Percentiles rank a stretch among this genome's conserved stretches.
Conservation (phyloP, 35 echinoderm and acorn worm species). For the Lytechinus variegatus region DNA sequence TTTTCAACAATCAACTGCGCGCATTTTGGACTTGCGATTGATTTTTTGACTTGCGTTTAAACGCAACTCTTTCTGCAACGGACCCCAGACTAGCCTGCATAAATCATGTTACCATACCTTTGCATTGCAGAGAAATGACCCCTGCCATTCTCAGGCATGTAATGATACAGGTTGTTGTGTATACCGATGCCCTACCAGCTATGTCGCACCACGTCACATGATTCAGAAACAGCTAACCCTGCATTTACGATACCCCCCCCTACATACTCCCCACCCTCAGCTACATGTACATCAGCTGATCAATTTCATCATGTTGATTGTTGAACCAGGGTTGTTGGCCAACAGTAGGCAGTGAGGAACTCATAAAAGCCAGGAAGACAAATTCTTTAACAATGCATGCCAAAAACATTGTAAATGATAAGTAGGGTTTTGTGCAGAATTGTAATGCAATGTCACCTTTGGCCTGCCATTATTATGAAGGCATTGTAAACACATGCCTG, state of each 20-base stretch:
- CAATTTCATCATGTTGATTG: too few relatives aligned
- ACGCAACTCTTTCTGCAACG: too few relatives aligned
- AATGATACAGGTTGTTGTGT: too few relatives aligned
- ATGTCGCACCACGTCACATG: too few relatives aligned
- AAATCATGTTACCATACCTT: not conserved
- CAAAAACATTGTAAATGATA: not conserved
- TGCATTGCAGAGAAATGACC: not conserved
- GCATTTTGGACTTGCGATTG: too few relatives aligned
- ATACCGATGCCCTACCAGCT: too few relatives aligned
- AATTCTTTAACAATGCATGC: not conserved
- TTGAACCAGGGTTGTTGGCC: too few relatives aligned
- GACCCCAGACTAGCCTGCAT: too few relatives aligned
- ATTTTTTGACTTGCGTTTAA: too few relatives aligned
- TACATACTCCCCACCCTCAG: not conserved
- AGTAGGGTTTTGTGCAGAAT: not conserved
- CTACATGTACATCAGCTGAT: not conserved
- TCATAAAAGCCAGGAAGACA: not conserved
- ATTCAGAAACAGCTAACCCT: not conserved
- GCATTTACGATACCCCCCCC: not conserved
- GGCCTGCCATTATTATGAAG: not conserved
- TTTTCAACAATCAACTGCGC: too few relatives aligned
- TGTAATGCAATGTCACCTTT: not conserved
- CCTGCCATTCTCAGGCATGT: too few relatives aligned
- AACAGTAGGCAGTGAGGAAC: not conserved
- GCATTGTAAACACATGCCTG: not conserved